These are phyloP conservation scores for Carettochelys insculpta DNA, from an alignment of 2,113 vertebrate genomes.

Conservation along the genomic window DNA sequence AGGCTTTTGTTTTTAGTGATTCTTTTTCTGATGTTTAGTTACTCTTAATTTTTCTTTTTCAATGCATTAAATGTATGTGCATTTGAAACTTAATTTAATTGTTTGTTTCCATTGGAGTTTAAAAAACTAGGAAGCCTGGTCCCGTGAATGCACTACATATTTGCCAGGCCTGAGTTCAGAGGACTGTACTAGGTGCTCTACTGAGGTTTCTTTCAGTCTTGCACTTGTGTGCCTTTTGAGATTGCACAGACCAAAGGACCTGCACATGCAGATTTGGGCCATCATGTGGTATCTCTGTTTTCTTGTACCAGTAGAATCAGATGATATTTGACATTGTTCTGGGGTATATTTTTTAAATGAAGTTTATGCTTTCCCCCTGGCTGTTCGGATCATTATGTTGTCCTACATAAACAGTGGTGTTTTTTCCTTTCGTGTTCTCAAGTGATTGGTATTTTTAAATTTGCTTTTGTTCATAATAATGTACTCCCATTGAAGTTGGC, in stretches of 20 bases:
- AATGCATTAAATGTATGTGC: background rate
- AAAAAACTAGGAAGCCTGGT: background rate
- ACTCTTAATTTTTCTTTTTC: background rate
- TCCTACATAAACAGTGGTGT: background rate
- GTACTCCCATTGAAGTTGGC: too few species aligned
- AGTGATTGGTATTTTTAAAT: background rate
- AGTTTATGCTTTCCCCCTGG: background rate
- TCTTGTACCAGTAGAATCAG: background rate
- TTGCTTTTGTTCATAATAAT: background rate
- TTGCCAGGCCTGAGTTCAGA: background rate
- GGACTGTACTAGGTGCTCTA: background rate
- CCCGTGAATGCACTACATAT: too few species aligned
- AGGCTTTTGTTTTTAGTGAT: too few species aligned
- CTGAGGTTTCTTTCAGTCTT: background rate
- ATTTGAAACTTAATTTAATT: background rate
- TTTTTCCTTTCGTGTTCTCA: background rate
- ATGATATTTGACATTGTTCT: background rate
- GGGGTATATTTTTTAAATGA: background rate
- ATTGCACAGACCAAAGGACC: background rate
- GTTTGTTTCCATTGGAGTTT: background rate
- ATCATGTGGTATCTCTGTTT: background rate
- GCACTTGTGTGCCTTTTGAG: background rate
- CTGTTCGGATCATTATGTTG: background rate
- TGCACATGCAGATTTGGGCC: too few species aligned
- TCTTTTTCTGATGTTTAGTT: too few species aligned